Conservation (phyloP, 2,797 vertebrate species). For the Sebastes matsubarae region DNA sequence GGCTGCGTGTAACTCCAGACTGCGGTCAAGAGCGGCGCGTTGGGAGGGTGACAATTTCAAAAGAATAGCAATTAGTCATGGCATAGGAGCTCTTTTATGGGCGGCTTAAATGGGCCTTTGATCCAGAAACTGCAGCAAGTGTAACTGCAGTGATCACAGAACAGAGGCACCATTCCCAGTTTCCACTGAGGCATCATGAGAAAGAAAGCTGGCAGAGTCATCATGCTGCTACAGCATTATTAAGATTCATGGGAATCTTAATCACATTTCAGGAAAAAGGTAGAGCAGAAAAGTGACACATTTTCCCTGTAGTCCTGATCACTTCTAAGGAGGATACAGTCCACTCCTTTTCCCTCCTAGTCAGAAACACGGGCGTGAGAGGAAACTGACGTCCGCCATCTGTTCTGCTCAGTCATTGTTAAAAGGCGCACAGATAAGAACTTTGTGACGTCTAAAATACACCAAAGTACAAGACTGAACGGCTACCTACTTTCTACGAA, state of each 20-base stretch:
- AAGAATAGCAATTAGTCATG: slow-evolving; percentile 43
- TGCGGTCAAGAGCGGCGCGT: slow-evolving; percentile 27
- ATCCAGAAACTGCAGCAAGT: slow-evolving; percentile 6
- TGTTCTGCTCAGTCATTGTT: slow-evolving; percentile 21
- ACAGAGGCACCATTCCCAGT: neutral
- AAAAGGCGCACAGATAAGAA: neutral
- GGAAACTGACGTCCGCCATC: slow-evolving; percentile 30
- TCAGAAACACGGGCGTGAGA: slow-evolving; percentile 12
- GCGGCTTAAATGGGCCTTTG: slow-evolving; percentile 2
- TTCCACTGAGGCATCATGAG: slow-evolving; percentile 1
- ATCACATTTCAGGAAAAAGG: neutral
- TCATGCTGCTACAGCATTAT: neutral
- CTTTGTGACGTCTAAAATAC: neutral
- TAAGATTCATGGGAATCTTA: neutral
- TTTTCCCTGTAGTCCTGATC: neutral
- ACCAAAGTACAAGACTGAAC: neutral
- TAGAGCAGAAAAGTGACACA: neutral
- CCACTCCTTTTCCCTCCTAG: slow-evolving; percentile 24
- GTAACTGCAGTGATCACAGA: neutral
- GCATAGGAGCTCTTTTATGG: slow-evolving; percentile 25
- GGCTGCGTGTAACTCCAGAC: slow-evolving; percentile 36
- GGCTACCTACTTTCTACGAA: neutral
- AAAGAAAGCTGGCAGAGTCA: neutral
- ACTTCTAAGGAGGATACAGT: neutral
- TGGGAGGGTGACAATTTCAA: slow-evolving; percentile 23